Conservation (phyloP, 1,140 invertebrate genomes). For the Caerostris darwini region DNA sequence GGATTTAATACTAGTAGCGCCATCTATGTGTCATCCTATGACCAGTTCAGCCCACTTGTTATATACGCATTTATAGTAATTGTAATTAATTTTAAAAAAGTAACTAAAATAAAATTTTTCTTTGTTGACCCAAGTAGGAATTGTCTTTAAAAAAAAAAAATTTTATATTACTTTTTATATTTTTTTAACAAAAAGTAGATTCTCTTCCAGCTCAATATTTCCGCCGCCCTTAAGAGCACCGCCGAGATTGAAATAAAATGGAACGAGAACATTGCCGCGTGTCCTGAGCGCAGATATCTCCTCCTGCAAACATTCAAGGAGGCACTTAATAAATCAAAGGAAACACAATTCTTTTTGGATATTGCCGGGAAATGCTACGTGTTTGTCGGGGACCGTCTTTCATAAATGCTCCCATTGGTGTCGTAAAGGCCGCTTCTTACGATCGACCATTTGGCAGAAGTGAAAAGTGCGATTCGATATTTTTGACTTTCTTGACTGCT, state of each 20-base stretch:
- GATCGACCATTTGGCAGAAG: conserved; percentile 25
- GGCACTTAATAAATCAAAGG: conserved; percentile 46
- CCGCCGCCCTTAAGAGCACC: background rate
- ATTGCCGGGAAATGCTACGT: background rate
- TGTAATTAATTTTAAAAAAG: too few species aligned
- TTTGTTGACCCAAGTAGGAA: too few species aligned
- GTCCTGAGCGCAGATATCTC: background rate
- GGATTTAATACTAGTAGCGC: too few species aligned
- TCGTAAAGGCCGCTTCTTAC: conserved; percentile 15
- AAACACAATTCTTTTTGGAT: background rate
- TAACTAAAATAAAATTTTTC: too few species aligned
- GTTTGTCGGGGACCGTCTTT: background rate
- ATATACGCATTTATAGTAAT: too few species aligned
- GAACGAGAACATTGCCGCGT: background rate
- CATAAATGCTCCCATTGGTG: background rate
- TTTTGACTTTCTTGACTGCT: background rate
- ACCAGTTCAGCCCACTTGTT: too few species aligned
- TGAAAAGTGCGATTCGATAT: conserved; percentile 44
- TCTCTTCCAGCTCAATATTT: too few species aligned
- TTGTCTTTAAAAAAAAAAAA: too few species aligned
- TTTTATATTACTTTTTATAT: too few species aligned
- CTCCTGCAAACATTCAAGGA: background rate
- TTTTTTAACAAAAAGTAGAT: too few species aligned
- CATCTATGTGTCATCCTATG: too few species aligned
- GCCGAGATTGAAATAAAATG: conserved; percentile 27